Conservation (phyloP, 2,888 invertebrate species). For the Dryocosmus kuriphilus region DNA sequence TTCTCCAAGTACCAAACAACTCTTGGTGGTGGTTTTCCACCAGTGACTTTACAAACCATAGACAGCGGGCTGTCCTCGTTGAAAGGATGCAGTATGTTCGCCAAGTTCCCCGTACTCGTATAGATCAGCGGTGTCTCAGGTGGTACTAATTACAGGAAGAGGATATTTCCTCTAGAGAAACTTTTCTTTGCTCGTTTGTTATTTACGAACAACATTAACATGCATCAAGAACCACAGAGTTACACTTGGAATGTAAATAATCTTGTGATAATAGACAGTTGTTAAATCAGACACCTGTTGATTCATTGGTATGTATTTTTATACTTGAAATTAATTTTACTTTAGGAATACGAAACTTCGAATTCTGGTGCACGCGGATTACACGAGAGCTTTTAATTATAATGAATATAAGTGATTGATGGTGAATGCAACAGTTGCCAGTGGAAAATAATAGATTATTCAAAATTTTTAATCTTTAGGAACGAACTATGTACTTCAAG, state of each 20-base stretch:
- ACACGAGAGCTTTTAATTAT: no score
- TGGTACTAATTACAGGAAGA: conserved; percentile 62
- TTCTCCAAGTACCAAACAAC: conserved; percentile 93
- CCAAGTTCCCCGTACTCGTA: conserved; percentile 60
- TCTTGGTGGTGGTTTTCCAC: conserved; percentile 79
- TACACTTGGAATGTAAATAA: neutral
- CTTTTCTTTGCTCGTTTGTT: conserved; percentile 33
- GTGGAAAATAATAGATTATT: no score
- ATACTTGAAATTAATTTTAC: neutral
- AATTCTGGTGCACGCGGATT: no score
- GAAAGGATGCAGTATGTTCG: conserved; percentile 65
- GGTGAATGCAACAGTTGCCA: no score
- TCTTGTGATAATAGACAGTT: neutral
- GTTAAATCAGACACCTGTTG: neutral
- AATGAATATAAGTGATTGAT: no score
- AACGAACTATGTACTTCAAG: no score
- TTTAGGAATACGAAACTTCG: neutral
- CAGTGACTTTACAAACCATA: conserved; percentile 69
- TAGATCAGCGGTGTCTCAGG: conserved; percentile 69
- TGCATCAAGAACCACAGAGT: conserved; percentile 6
- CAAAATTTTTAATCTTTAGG: no score
- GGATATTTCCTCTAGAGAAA: conserved; percentile 27
- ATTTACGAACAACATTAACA: conserved; percentile 16
- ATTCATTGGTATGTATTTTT: neutral
- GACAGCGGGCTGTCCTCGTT: conserved; percentile 69